A percentile compares a stretch with the other conserved stretches of the same genome.
Conservation (phyloP, 64 coral and sea anemone species). For the Porites lutea region DNA sequence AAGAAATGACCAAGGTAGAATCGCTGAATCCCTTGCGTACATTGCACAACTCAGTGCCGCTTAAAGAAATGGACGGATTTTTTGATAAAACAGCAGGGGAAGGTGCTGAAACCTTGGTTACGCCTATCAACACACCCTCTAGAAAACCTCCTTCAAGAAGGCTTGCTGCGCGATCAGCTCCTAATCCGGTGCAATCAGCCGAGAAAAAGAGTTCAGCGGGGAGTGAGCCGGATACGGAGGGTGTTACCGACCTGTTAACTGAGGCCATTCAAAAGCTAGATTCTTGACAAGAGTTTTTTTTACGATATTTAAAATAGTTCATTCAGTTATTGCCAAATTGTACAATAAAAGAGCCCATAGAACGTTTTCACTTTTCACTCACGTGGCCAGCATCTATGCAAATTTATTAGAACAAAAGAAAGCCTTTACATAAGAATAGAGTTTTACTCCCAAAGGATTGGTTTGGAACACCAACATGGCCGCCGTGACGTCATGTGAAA, state of each 20-base stretch:
- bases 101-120: slow-evolving; percentile 21
- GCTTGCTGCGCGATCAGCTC: background rate
- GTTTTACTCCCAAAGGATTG: too few relatives aligned
- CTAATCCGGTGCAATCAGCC: slow-evolving; percentile 17
- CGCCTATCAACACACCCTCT: slow-evolving; percentile 51
- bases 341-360: too few relatives aligned
- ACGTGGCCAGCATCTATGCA: too few relatives aligned
- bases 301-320: too few relatives aligned
- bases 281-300: background rate
- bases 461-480: too few relatives aligned
- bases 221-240: background rate
- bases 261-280: slow-evolving; percentile 3
- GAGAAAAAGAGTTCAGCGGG: background rate
- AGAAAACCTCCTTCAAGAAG: slow-evolving; percentile 51
- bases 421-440: too few relatives aligned
- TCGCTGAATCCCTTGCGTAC: slow-evolving; percentile 53
- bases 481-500: too few relatives aligned
- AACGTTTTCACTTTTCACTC: too few relatives aligned
- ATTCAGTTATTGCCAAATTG: too few relatives aligned
- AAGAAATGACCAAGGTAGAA: slow-evolving; percentile 53
- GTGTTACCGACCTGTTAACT: background rate
- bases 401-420: too few relatives aligned
- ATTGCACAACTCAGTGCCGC: slow-evolving; percentile 51
- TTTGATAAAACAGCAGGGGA: slow-evolving; percentile 42
- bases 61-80: slow-evolving; percentile 43